phyloP scores from a whole-genome alignment of 2,113 vertebrate genomes.

The Pycnonotus jocosus region DNA sequence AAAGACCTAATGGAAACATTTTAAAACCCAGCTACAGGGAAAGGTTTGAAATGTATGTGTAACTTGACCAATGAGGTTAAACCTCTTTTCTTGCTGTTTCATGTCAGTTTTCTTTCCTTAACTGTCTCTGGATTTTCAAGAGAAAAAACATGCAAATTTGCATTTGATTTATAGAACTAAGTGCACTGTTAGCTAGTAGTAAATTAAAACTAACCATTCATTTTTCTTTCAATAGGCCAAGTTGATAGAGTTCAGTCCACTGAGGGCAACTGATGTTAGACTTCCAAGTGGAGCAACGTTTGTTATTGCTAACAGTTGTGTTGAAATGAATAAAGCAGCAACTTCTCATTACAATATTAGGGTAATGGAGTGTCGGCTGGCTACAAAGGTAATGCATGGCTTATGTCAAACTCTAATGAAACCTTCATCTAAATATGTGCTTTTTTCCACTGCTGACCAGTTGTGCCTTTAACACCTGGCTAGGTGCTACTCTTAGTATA shows the following conservation, averaged over 20 bases:
- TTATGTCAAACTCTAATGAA: constrained; percentile 61
- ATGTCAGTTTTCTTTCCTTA: constrained; percentile 24
- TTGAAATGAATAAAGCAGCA: constrained; percentile 97
- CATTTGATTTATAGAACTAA: constrained; percentile 52
- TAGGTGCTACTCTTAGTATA: constrained; percentile 47
- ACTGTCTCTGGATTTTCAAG: neutral
- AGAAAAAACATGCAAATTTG: constrained; percentile 28
- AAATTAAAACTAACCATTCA: constrained; percentile 40
- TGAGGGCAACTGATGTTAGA: constrained; percentile 87
- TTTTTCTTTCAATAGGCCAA: constrained; percentile 83
- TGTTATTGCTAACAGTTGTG: constrained; percentile 95
- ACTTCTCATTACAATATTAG: constrained; percentile 94
- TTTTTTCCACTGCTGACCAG: neutral
- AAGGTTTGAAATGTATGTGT: neutral
- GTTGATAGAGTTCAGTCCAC: constrained; percentile 92
- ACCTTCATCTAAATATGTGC: constrained; percentile 41
- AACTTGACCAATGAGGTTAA: constrained; percentile 24
- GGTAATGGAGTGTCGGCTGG: constrained; percentile 90
- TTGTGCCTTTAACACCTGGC: constrained; percentile 45
- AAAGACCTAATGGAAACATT: constrained; percentile 48
- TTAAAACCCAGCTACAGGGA: constrained; percentile 7
- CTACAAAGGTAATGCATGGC: constrained; percentile 85
- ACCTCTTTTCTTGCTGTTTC: constrained; percentile 32
- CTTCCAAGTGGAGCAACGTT: constrained; percentile 88
- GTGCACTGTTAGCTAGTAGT: constrained; percentile 31